phyloP scores from a whole-genome alignment of 2,888 invertebrate genomes.

The Amphipyra tragopoginis region DNA sequence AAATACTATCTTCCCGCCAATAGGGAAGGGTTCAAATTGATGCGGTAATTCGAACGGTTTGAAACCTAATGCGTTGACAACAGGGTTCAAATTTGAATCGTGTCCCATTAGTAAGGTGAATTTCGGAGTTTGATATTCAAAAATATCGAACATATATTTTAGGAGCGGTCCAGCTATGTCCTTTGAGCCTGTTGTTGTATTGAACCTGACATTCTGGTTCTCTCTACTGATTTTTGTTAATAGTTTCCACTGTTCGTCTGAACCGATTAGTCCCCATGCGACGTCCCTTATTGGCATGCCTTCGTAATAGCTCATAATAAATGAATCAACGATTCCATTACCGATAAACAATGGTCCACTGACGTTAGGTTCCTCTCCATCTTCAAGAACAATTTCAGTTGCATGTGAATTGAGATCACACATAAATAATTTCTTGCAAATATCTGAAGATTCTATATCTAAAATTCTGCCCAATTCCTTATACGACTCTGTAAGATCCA shows the following conservation, averaged over 20 bases:
- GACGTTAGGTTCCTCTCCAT: constrained; percentile 72
- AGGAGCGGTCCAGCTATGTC: constrained; percentile 71
- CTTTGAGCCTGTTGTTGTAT: constrained; percentile 64
- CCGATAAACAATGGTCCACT: constrained; percentile 71
- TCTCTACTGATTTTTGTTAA: constrained; percentile 67
- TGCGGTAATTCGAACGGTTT: constrained; percentile 67
- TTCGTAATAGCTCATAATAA: constrained; percentile 81
- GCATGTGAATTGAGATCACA: constrained; percentile 70
- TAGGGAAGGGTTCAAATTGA: constrained; percentile 76
- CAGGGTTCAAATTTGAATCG: constrained; percentile 76
- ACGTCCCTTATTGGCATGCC: constrained; percentile 70
- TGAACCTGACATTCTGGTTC: constrained; percentile 76
- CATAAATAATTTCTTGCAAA: constrained; percentile 66
- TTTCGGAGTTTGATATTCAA: constrained; percentile 61
- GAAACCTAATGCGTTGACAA: constrained; percentile 70
- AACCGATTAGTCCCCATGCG: constrained; percentile 76
- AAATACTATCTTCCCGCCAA: constrained; percentile 81
- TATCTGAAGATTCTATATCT: constrained; percentile 69
- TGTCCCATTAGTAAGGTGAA: constrained; percentile 76
- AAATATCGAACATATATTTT: constrained; percentile 67
- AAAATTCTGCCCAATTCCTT: constrained; percentile 70
- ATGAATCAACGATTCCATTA: constrained; percentile 72
- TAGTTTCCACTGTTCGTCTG: constrained; percentile 67
- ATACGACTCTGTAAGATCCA: constrained; percentile 66
- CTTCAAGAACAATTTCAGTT: constrained; percentile 61